phyloP scores from a whole-genome alignment of 2,113 vertebrate species.

The Falco punctatus region DNA sequence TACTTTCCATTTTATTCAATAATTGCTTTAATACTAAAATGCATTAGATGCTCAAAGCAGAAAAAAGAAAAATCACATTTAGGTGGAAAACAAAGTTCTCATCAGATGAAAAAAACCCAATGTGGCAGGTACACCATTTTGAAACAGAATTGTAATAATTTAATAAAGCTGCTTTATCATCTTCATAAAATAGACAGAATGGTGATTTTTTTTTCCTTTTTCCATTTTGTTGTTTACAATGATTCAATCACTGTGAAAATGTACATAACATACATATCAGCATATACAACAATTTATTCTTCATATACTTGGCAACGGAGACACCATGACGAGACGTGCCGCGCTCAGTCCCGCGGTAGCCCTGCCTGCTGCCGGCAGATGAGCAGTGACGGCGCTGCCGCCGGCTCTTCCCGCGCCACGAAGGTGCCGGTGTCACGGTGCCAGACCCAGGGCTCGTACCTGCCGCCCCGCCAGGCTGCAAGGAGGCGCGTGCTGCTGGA shows the following conservation, averaged over 20 bases:
- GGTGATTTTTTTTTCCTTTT: constrained; percentile 67
- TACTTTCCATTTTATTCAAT: constrained; percentile 77
- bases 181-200: constrained; percentile 83
- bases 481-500: constrained; percentile 52
- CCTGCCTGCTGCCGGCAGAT: constrained; percentile 54
- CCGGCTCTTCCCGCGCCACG: constrained; percentile 34
- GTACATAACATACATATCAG: constrained; percentile 83
- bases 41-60: constrained; percentile 80
- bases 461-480: constrained; percentile 1
- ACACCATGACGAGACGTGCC: constrained; percentile 73
- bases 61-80: constrained; percentile 78
- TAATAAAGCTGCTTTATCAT: constrained; percentile 86
- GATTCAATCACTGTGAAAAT: constrained; percentile 84
- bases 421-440: not conserved
- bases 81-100: constrained; percentile 79
- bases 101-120: constrained; percentile 71
- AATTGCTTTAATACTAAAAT: constrained; percentile 85
- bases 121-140: constrained; percentile 78
- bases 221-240: constrained; percentile 73
- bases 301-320: constrained; percentile 75
- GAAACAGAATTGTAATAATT: constrained; percentile 83
- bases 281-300: constrained; percentile 82
- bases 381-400: constrained; percentile 34
- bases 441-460: constrained; percentile 36
- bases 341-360: constrained; percentile 57